A percentile compares a stretch with the other conserved stretches of the same genome.
phyloP scores from a whole-genome alignment of 2,113 vertebrate species.

The Strix aluco region DNA sequence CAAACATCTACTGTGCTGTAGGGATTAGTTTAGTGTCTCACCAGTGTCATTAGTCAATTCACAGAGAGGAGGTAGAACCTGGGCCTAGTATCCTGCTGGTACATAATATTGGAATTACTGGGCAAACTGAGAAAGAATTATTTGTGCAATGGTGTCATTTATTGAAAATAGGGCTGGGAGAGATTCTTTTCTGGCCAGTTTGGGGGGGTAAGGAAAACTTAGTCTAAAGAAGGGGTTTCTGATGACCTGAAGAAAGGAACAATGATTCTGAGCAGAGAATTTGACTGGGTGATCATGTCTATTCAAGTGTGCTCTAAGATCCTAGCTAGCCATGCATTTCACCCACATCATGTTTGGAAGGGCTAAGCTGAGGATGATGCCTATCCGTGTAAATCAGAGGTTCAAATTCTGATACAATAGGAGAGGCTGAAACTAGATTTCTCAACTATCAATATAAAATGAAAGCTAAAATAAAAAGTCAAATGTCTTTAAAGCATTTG shows the following conservation, averaged over 20 bases:
- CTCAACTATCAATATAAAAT: not conserved
- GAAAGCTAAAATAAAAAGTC: not conserved
- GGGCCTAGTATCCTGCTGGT: not conserved
- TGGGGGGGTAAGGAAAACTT: not conserved
- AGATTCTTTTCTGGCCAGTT: not conserved
- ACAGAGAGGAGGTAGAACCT: not conserved
- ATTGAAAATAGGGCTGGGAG: not conserved
- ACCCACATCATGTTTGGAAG: not conserved
- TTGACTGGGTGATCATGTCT: not conserved
- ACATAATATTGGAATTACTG: not conserved
- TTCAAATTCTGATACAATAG: not conserved
- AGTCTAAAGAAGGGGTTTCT: not conserved
- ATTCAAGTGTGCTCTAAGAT: not conserved
- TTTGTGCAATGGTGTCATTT: not conserved
- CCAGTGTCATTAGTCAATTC: not conserved
- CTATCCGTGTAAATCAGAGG: not conserved
- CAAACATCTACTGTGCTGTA: not conserved
- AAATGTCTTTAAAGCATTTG: not conserved
- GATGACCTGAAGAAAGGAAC: not conserved
- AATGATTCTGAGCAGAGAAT: not conserved
- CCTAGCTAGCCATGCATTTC: not conserved
- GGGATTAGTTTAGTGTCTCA: not conserved
- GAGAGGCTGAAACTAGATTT: not conserved
- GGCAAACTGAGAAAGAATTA: not conserved
- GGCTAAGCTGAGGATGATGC: not conserved